Evolutionary conservation across 1,140 invertebrate genomes (phyloP).

Genomic region (Aphaenogaster ashmeadi): DNA sequence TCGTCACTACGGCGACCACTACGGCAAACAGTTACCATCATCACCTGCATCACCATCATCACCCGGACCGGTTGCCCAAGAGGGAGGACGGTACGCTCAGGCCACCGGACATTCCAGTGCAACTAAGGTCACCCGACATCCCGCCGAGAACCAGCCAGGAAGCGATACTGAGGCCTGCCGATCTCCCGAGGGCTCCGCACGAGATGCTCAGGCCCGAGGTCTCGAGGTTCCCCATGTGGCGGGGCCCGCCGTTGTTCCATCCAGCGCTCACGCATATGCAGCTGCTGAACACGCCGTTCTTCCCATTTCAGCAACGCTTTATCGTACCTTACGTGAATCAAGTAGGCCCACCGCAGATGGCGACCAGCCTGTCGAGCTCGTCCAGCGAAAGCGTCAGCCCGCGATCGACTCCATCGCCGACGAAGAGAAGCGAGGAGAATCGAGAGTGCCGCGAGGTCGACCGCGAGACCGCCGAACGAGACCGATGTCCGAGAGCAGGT

Average conservation of each 20-base stretch:
- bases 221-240: constrained; percentile 83
- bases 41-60: constrained; percentile 69
- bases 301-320: constrained; percentile 84
- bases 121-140: constrained; percentile 73
- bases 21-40: constrained; percentile 79
- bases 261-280: constrained; percentile 84
- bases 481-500: constrained; percentile 33
- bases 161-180: constrained; percentile 72
- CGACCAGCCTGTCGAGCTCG: constrained; percentile 79
- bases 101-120: constrained; percentile 73
- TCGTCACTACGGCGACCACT: constrained; percentile 82
- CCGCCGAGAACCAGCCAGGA: constrained; percentile 62
- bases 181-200: constrained; percentile 76
- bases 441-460: constrained; percentile 30
- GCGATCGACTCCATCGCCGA: constrained; percentile 82
- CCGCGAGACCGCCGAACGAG: neutral
- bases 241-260: constrained; percentile 82
- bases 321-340: constrained; percentile 84
- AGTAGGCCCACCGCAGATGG: constrained; percentile 75
- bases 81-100: constrained; percentile 75
- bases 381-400: constrained; percentile 83
- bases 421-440: constrained; percentile 74
- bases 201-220: constrained; percentile 81
- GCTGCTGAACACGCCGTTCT: constrained; percentile 82
- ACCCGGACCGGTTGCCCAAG: constrained; percentile 77